These are phyloP conservation scores for Philhelius pedissequus DNA, from an alignment of 2,888 invertebrate species.

Conservation along the genomic window DNA sequence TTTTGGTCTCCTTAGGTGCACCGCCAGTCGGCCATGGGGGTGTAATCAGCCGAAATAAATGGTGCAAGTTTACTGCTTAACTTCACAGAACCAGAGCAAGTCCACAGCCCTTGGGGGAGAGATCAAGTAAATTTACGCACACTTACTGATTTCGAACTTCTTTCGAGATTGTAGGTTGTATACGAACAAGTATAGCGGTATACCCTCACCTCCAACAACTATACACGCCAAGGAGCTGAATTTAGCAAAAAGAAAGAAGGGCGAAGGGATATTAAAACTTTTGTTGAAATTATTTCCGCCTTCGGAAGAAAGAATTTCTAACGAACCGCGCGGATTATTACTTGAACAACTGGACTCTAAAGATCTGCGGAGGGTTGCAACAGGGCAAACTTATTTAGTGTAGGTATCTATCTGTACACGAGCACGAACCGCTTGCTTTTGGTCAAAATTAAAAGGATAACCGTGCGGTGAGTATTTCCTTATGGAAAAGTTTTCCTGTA, in stretches of 20 bases:
- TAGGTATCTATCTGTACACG: background rate
- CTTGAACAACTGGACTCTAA: conserved; percentile 5
- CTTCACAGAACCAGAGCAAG: background rate
- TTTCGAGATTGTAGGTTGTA: background rate
- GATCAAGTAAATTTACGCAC: conserved; percentile 53
- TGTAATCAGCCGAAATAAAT: conserved; percentile 60
- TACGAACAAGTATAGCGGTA: too few species aligned
- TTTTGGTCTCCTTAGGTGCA: conserved; percentile 13
- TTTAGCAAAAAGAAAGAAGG: background rate
- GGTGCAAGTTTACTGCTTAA: conserved; percentile 40
- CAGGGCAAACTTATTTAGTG: conserved; percentile 15
- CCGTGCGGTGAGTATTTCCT: conserved; percentile 52
- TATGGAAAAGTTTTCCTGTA: conserved; percentile 60
- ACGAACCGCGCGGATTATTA: conserved; percentile 47
- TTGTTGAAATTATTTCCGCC: conserved; percentile 53
- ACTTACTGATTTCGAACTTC: background rate
- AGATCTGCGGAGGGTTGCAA: conserved; percentile 24
- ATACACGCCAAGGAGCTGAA: background rate
- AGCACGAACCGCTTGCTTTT: conserved; percentile 36
- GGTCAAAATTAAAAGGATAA: conserved; percentile 66
- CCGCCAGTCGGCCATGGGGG: conserved; percentile 25
- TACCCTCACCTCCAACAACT: conserved; percentile 9
- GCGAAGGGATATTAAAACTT: conserved; percentile 25
- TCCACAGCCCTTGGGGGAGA: conserved; percentile 32
- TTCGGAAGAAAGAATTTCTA: conserved; percentile 54